Evolutionary conservation across 1,140 invertebrate species (phyloP).

Genomic region (Brachionus koreanus): DNA sequence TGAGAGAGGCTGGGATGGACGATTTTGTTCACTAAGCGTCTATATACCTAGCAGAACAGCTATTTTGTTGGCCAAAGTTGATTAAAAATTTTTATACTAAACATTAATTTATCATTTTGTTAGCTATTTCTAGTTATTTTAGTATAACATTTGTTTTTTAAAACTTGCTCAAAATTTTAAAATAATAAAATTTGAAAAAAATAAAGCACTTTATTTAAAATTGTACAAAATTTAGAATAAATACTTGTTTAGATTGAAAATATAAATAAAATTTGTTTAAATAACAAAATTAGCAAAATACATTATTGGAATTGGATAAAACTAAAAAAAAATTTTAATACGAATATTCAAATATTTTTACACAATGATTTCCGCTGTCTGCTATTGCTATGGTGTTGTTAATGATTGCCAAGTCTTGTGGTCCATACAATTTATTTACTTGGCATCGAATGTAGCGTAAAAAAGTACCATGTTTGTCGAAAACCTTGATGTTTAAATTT

Average conservation of each 20-base stretch:
- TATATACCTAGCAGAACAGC: conserved; percentile 45
- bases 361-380: conserved; percentile 65
- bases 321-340: conserved; percentile 46
- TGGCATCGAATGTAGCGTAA: conserved; percentile 62
- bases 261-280: background rate
- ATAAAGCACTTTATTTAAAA: background rate
- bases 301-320: background rate
- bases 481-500: conserved; percentile 59
- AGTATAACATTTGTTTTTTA: no score
- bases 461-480: conserved; percentile 63
- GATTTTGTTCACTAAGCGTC: conserved; percentile 66
- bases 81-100: background rate
- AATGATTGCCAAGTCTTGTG: conserved; percentile 61
- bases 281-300: background rate
- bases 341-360: conserved; percentile 63
- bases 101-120: background rate
- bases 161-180: background rate
- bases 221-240: background rate
- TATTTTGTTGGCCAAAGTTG: background rate
- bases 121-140: conserved; percentile 33
- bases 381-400: conserved; percentile 63
- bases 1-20: conserved; percentile 65
- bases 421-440: conserved; percentile 63
- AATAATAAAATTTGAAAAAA: background rate
- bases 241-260: background rate